Evolutionary conservation across 2,113 vertebrate species (phyloP).

Genomic region (Cheilinus undulatus): DNA sequence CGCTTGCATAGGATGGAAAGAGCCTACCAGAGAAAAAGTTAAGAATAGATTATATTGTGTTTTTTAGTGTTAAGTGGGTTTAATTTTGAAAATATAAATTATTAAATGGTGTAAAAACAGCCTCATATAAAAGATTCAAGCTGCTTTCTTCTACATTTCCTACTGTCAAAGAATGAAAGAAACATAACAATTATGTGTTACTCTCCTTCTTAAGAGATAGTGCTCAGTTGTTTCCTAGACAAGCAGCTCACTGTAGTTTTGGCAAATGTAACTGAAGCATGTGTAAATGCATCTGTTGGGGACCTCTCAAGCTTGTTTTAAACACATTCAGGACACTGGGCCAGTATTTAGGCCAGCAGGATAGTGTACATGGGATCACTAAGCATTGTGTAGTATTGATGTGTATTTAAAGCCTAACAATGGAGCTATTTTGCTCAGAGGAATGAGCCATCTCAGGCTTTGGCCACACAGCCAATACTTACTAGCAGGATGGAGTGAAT

Average conservation of each 20-base stretch:
- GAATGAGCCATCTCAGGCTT: neutral
- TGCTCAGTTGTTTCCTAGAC: neutral
- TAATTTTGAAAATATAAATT: too few relatives aligned
- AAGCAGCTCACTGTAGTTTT: neutral
- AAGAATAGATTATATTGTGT: too few relatives aligned
- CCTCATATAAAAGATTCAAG: neutral
- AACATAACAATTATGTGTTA: neutral
- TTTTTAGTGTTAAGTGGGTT: too few relatives aligned
- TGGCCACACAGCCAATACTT: neutral
- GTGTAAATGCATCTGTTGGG: neutral
- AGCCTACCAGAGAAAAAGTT: too few relatives aligned
- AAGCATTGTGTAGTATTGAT: conserved; percentile 5
- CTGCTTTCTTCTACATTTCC: neutral
- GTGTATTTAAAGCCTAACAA: conserved; percentile 14
- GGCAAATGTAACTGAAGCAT: neutral
- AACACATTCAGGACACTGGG: neutral
- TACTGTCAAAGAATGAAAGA: neutral
- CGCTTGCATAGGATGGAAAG: too few relatives aligned
- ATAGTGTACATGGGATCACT: neutral
- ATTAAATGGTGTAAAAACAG: neutral
- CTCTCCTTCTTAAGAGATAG: neutral
- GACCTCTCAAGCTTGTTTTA: neutral
- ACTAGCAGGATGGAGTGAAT: neutral
- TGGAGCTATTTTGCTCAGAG: neutral
- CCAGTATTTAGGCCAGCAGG: neutral